Percentiles rank a stretch among this genome's conserved stretches.
Conservation (phyloP, 2,888 invertebrate species). For the Zygothrica quintamaculata region DNA sequence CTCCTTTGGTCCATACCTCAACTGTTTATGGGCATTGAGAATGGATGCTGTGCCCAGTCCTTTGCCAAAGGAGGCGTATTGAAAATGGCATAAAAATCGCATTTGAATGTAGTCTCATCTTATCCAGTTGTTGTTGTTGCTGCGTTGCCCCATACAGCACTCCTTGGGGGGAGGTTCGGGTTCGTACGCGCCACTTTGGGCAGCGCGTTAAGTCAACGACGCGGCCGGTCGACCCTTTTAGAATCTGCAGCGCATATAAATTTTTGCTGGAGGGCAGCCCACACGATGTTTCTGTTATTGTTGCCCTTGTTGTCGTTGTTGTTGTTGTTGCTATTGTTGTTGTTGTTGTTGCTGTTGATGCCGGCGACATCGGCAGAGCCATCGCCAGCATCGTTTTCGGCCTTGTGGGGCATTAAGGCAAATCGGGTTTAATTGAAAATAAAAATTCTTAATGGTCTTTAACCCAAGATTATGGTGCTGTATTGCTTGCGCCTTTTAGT, state of each 20-base stretch:
- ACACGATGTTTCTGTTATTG: constrained; percentile 48
- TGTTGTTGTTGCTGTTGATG: constrained; percentile 40
- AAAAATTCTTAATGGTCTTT: constrained; percentile 82
- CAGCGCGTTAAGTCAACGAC: constrained; percentile 73
- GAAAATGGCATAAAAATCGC: constrained; percentile 81
- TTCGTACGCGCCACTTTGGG: constrained; percentile 62
- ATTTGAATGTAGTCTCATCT: constrained; percentile 71
- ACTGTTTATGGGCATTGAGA: constrained; percentile 19
- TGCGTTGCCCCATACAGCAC: constrained; percentile 33
- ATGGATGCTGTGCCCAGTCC: constrained; percentile 11
- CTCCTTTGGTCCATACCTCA: background rate
- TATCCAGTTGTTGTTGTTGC: constrained; percentile 30
- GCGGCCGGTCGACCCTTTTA: constrained; percentile 74
- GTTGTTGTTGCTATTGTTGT: constrained; percentile 39
- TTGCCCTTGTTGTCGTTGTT: constrained; percentile 30
- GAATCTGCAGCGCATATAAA: constrained; percentile 80
- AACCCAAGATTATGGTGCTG: constrained; percentile 80
- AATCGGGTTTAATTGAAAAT: constrained; percentile 82
- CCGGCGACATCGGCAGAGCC: constrained; percentile 51
- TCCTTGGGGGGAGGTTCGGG: constrained; percentile 52
- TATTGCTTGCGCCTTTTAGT: constrained; percentile 75
- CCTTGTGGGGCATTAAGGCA: constrained; percentile 81
- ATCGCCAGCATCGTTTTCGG: constrained; percentile 66
- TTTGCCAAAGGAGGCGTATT: constrained; percentile 66
- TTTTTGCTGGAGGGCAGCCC: constrained; percentile 55